Evolutionary conservation across 2,888 invertebrate genomes (phyloP).

Genomic region (Germaria angustata): DNA sequence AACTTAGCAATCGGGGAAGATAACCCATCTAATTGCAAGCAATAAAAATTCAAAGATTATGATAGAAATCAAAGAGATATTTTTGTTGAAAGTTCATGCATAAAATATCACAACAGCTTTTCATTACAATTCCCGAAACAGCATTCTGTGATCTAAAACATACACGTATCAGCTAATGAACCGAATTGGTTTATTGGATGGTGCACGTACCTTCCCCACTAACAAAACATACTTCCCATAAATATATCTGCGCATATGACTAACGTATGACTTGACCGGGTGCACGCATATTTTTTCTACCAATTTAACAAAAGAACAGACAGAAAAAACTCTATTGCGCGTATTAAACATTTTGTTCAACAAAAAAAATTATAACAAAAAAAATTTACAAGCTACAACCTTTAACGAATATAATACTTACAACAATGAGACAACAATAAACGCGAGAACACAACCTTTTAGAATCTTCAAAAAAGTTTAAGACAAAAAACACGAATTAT

Average conservation of each 20-base stretch:
- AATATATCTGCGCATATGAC: conserved; percentile 57
- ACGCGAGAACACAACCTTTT: conserved; percentile 44
- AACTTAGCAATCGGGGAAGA: conserved; percentile 45
- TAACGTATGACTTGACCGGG: conserved; percentile 65
- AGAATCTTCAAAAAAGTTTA: conserved; percentile 9
- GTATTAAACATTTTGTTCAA: conserved; percentile 37
- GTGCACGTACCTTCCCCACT: conserved; percentile 19
- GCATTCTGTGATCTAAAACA: too few species aligned
- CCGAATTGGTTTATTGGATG: too few species aligned
- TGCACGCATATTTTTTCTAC: conserved; percentile 62
- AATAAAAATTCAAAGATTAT: neutral
- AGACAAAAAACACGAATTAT: neutral
- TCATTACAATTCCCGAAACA: too few species aligned
- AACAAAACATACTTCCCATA: conserved; percentile 38
- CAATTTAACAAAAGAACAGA: conserved; percentile 50
- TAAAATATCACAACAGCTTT: too few species aligned
- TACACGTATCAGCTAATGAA: too few species aligned
- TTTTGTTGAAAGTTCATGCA: too few species aligned
- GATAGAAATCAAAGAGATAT: too few species aligned
- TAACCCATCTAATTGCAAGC: neutral
- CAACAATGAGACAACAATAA: conserved; percentile 63
- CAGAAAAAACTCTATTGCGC: conserved; percentile 17
- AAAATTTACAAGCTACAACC: conserved; percentile 46
- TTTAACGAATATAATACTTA: conserved; percentile 51
- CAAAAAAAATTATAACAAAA: conserved; percentile 8